These are phyloP conservation scores for Apeltes quadracus DNA, from an alignment of 2,113 vertebrate species.

Conservation along the genomic window DNA sequence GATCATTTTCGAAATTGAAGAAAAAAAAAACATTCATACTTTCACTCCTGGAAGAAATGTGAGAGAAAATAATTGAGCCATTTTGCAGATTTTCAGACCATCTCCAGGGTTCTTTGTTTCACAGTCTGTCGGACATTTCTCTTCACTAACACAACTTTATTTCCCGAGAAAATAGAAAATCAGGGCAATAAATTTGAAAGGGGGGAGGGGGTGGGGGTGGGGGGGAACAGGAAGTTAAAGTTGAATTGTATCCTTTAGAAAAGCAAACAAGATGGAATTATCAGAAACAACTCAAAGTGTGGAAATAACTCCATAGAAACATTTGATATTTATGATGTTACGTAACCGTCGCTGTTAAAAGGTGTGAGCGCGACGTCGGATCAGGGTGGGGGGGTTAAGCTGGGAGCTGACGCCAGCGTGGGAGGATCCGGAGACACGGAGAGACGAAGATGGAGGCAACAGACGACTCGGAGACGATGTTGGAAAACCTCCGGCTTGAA, in stretches of 20 bases:
- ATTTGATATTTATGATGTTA: background rate
- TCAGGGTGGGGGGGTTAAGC: background rate
- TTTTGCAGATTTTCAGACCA: background rate
- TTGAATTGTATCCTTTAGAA: background rate
- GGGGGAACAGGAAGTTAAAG: background rate
- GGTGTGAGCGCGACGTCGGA: background rate
- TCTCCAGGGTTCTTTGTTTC: slow-evolving; percentile 2
- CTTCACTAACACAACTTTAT: slow-evolving; percentile 16
- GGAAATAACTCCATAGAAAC: background rate
- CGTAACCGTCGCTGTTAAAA: background rate
- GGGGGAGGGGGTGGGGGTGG: background rate
- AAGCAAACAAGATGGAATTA: background rate
- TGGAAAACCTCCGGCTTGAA: background rate
- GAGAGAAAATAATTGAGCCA: background rate
- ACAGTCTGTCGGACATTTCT: slow-evolving; percentile 8
- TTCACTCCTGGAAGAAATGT: background rate
- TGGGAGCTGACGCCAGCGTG: background rate
- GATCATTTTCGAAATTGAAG: background rate
- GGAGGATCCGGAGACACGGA: background rate
- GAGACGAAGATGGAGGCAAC: background rate
- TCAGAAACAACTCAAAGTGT: background rate
- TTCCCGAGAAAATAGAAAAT: slow-evolving; percentile 13
- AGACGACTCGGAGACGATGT: background rate
- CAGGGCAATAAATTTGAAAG: slow-evolving; percentile 21
- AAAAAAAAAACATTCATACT: background rate